These are phyloP conservation scores for Willowsia nigromaculata DNA, from an alignment of 2,888 invertebrate species.

Conservation along the genomic window DNA sequence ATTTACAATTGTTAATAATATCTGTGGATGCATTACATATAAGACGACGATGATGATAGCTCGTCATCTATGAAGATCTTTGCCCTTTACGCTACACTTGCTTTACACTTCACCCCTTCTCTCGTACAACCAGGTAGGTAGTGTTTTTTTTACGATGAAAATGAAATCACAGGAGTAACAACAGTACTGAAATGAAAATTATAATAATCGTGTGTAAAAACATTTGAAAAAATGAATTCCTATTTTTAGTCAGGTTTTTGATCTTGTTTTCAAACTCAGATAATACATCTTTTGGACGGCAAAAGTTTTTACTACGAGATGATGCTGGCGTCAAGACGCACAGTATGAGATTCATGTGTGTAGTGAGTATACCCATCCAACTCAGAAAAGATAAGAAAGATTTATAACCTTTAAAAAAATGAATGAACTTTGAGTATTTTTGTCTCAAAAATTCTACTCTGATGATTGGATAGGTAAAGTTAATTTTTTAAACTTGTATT, in stretches of 20 bases:
- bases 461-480: background rate
- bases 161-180: background rate
- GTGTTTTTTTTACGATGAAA: slow-evolving; percentile 24
- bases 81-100: slow-evolving; percentile 72
- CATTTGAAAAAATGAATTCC: slow-evolving; percentile 8
- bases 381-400: background rate
- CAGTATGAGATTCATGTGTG: too few relatives aligned
- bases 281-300: background rate
- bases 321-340: background rate
- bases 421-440: background rate
- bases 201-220: background rate
- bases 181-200: background rate
- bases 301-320: background rate
- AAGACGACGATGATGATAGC: slow-evolving; percentile 22
- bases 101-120: background rate
- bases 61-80: slow-evolving; percentile 70
- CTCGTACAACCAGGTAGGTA: too few relatives aligned
- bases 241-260: background rate
- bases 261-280: background rate
- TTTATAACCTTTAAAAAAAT: too few relatives aligned
- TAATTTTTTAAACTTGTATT: background rate
- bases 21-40: background rate
- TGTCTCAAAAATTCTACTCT: background rate
- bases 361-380: background rate
- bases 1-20: background rate